Base-by-base conservation (phyloP, 2,797 vertebrate genomes). In the Catamblyrhynchus diadema region DNA sequence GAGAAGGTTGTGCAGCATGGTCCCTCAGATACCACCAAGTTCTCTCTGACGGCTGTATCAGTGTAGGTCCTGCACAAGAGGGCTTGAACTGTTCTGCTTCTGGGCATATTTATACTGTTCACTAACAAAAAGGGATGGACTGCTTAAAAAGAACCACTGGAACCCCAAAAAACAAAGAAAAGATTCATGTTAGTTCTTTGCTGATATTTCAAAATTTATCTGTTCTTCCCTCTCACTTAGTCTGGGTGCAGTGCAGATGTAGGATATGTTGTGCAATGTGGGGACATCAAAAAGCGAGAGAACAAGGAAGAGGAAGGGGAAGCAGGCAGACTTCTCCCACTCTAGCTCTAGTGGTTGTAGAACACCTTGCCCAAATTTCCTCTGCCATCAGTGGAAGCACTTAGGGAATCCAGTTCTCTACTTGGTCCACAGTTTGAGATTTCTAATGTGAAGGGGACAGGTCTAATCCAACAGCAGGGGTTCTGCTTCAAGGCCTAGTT, bases 91-190 rank as follows among this genome's bases (percentile, higher is more conserved):
- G 12, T 83, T 42, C 12, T 20, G 21, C 21, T 86, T 79, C 15
- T 51, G n/a, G n/a, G 14, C 5, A 9, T 70, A 57, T 70, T 88
- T 53, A 77, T 20, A 17, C 2, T 66, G 64, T 81, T 86, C 25
- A 39, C 6, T 25, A 32, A 72, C 9, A 61, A 91, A 87, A 89
- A 37, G 9, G 22, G 28, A 87, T 32, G 48, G 41, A 56, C 12
- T 89, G 10, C 53, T 86, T 20, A 10, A 70, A 87, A 56, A 47
- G 41, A 10, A 3, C 8, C 13, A 37, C n/a, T 5, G 10, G 47
- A 54, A 53, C 10, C 6, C 13, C 2, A 1, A 4, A 17, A 65
- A 41, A n/a, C 0, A 1, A 60, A 32, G 35, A 19, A 56, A 44
- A 44, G 0, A 67, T 51, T 32, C 0, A 0, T 64, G 42, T 74